phyloP scores from a whole-genome alignment of 2,113 vertebrate genomes.

The Lethenteron reissneri region DNA sequence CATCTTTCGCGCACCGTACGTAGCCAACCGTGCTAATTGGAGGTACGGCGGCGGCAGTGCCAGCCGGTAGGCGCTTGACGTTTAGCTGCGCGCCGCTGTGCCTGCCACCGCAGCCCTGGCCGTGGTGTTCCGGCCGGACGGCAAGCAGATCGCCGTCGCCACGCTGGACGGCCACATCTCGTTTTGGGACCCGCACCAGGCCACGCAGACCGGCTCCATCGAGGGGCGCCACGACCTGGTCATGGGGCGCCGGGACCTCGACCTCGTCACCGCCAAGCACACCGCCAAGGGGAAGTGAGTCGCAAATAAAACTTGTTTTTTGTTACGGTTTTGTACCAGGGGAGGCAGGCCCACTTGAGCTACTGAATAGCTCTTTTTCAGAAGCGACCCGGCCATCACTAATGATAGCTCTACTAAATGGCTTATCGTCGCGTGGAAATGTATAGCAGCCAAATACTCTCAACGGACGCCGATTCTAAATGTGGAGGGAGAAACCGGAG shows the following conservation, averaged over 20 bases:
- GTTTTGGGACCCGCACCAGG: constrained; percentile 60
- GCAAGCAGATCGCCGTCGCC: constrained; percentile 57
- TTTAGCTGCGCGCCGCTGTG: not conserved
- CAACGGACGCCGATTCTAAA: no score
- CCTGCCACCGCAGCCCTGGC: constrained; percentile 28
- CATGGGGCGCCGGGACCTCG: constrained; percentile 60
- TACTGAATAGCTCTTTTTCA: no score
- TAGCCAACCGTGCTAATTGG: no score
- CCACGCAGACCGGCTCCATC: constrained; percentile 43
- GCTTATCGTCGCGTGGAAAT: no score
- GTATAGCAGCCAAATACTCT: no score
- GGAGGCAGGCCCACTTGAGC: no score
- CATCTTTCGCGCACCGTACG: no score
- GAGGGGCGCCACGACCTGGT: constrained; percentile 61
- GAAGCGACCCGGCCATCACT: no score
- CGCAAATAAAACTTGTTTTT: no score
- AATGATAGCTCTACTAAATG: no score
- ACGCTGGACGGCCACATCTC: constrained; percentile 60
- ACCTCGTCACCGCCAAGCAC: constrained; percentile 80
- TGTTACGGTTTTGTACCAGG: no score
- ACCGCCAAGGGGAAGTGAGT: constrained; percentile 76
- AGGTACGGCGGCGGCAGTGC: not conserved
- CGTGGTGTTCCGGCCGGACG: constrained; percentile 57
- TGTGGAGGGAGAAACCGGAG: no score
- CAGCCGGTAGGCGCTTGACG: not conserved